Evolutionary conservation across 1,140 invertebrate genomes (phyloP).

Genomic region (Matsumurasca onukii): DNA sequence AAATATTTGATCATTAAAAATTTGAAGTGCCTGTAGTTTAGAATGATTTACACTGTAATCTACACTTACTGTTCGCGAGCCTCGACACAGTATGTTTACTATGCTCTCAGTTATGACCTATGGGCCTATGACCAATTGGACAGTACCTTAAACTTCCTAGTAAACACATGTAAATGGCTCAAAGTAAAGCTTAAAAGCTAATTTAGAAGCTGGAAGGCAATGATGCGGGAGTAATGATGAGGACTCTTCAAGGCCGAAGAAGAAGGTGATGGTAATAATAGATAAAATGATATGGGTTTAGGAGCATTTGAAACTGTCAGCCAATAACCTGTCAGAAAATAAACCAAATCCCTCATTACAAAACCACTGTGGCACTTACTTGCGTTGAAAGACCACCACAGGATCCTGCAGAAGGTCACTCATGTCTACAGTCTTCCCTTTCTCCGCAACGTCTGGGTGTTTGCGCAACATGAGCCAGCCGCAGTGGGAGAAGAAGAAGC

Average conservation of each 20-base stretch:
- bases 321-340: neutral
- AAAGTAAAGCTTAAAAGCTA: too few relatives aligned
- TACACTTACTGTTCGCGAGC: too few relatives aligned
- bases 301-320: neutral
- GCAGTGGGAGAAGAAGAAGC: constrained; percentile 65
- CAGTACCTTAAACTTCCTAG: too few relatives aligned
- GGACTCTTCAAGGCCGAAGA: neutral
- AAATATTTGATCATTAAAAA: too few relatives aligned
- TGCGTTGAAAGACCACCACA: constrained; percentile 69
- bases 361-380: constrained; percentile 47
- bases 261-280: neutral
- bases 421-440: constrained; percentile 67
- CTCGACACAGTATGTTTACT: too few relatives aligned
- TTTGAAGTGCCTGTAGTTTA: too few relatives aligned
- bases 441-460: constrained; percentile 61
- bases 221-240: neutral
- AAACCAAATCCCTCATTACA: neutral
- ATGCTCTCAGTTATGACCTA: too few relatives aligned
- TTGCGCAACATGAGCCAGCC: constrained; percentile 63
- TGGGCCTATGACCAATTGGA: too few relatives aligned
- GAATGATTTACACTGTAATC: too few relatives aligned
- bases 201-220: neutral
- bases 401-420: constrained; percentile 69
- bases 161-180: too few relatives aligned
- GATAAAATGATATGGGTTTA: neutral